Conservation (phyloP, 2,113 vertebrate genomes). For the Hyperopisus bebe region DNA sequence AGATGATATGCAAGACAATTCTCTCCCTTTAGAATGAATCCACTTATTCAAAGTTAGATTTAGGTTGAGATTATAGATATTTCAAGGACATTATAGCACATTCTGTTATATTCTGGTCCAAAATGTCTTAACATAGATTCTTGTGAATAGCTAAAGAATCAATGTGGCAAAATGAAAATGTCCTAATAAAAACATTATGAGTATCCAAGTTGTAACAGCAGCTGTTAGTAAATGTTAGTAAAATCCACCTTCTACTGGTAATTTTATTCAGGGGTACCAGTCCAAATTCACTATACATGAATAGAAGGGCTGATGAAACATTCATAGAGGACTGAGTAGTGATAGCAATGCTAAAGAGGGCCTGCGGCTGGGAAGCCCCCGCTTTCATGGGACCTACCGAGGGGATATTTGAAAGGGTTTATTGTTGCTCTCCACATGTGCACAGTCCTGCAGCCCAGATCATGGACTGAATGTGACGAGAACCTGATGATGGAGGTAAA, state of each 20-base stretch:
- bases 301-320: not conserved
- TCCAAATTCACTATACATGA: not conserved
- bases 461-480: not conserved
- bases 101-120: not conserved
- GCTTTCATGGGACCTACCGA: not conserved
- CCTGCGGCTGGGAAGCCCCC: not conserved
- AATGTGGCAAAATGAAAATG: not conserved
- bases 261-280: not conserved
- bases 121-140: not conserved
- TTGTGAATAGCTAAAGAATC: not conserved
- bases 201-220: not conserved
- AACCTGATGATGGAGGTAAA: not conserved
- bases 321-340: not conserved
- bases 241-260: not conserved
- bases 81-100: not conserved
- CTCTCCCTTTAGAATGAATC: not conserved
- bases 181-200: not conserved
- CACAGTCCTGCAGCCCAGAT: not conserved
- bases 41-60: not conserved
- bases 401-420: not conserved
- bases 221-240: constrained; percentile 5
- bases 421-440: not conserved
- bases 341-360: not conserved
- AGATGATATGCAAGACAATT: not conserved
- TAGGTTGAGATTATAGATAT: not conserved